These are phyloP conservation scores for Ceratitis capitata DNA, from an alignment of 1,140 invertebrate genomes.

Conservation along the genomic window DNA sequence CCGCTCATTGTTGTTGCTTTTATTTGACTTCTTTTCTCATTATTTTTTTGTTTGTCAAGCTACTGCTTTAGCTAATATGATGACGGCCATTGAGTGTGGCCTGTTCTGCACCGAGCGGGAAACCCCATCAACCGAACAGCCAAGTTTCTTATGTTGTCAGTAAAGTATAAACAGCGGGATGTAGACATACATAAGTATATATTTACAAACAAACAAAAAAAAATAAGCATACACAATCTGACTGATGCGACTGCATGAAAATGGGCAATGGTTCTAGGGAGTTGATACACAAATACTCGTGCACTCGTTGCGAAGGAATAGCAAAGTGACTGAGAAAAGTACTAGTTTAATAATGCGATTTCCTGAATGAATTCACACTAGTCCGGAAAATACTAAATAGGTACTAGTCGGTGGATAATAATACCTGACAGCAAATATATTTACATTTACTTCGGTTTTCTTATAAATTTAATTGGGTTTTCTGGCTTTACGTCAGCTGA, in stretches of 20 bases:
- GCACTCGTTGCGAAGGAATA: too few species aligned
- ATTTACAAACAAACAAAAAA: not conserved
- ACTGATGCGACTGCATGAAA: not conserved
- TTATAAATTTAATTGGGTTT: too few species aligned
- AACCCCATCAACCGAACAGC: conserved; percentile 5
- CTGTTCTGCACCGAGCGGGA: conserved; percentile 3
- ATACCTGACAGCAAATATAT: too few species aligned
- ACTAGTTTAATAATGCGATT: too few species aligned
- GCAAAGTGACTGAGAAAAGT: too few species aligned
- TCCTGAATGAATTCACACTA: too few species aligned
- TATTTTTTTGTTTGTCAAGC: not conserved
- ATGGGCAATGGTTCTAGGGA: not conserved
- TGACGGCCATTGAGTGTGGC: conserved; percentile 33
- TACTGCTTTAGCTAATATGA: conserved; percentile 32
- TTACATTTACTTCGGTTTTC: too few species aligned
- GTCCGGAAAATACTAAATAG: too few species aligned
- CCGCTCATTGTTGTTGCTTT: not conserved
- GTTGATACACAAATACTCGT: not conserved
- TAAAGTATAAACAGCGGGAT: not conserved
- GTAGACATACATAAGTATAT: not conserved
- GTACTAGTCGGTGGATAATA: too few species aligned
- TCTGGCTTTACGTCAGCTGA: too few species aligned
- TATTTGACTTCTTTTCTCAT: not conserved
- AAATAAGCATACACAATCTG: too few species aligned
- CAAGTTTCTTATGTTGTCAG: conserved; percentile 34